Conservation (phyloP, 30 jellyfish, hydroid and myxozoan genomes). For the Aurelia sp. region DNA sequence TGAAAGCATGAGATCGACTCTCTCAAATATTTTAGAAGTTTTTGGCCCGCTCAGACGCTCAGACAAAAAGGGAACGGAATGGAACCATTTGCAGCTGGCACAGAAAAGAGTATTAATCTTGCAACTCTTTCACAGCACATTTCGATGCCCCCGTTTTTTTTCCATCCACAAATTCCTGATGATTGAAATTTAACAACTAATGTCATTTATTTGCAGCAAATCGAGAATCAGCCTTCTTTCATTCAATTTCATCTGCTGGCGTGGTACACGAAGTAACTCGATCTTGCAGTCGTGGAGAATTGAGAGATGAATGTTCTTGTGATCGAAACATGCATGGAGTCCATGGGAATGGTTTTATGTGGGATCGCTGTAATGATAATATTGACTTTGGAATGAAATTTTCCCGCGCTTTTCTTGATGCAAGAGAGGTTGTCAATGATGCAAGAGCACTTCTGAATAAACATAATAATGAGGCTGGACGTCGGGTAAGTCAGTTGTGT, state of each 20-base stretch:
- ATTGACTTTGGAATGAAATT: conserved; percentile 79
- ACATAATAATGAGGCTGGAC: conserved; percentile 95
- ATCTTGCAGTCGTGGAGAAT: conserved; percentile 85
- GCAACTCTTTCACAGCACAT: no score
- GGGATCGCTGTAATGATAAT: conserved; percentile 95
- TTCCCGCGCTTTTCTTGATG: conserved; percentile 89
- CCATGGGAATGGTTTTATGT: conserved; percentile 54
- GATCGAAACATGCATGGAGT: conserved; percentile 44
- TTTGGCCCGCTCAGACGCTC: no score
- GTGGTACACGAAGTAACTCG: conserved; percentile 87
- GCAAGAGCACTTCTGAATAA: conserved; percentile 93
- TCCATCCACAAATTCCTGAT: no score
- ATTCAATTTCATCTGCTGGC: conserved; percentile 95
- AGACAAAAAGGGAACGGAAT: no score
- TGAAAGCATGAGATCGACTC: no score
- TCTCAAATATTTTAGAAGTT: no score
- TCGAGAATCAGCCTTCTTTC: conserved; percentile 94
- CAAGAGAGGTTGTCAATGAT: conserved; percentile 92
- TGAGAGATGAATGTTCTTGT: conserved; percentile 74
- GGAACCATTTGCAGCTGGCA: no score
- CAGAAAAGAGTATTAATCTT: no score
- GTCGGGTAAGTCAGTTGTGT: conserved; percentile 63
- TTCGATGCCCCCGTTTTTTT: no score
- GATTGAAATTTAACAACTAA: no score
- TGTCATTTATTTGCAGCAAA: conserved; percentile 56